Conservation (phyloP, 2,888 invertebrate species). For the Quadriops clusia region DNA sequence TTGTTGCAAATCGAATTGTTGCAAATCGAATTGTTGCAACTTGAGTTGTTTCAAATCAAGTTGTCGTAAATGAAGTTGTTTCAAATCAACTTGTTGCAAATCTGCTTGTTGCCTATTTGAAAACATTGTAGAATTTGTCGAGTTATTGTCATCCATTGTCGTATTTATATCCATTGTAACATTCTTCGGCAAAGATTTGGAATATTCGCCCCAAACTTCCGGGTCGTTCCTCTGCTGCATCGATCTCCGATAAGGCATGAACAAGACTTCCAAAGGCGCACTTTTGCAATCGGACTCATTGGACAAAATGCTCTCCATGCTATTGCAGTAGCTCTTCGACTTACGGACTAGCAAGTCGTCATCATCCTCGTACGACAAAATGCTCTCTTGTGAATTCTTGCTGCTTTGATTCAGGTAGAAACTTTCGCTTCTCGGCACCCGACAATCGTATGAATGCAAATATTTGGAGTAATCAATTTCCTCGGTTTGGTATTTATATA, state of each 20-base stretch:
- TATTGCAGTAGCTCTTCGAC: conserved; percentile 58
- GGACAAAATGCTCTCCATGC: conserved; percentile 68
- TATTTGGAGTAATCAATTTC: conserved; percentile 18
- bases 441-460: conserved; percentile 29
- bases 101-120: too few relatives aligned
- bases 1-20: too few relatives aligned
- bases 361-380: conserved; percentile 53
- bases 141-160: too few relatives aligned
- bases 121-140: too few relatives aligned
- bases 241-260: conserved; percentile 32
- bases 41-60: too few relatives aligned
- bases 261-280: conserved; percentile 62
- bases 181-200: conserved; percentile 26
- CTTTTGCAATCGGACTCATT: conserved; percentile 71
- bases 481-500: conserved; percentile 38
- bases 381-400: conserved; percentile 62
- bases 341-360: conserved; percentile 30
- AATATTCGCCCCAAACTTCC: conserved; percentile 20
- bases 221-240: neutral
- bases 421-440: conserved; percentile 56
- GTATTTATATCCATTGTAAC: too few relatives aligned
- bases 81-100: too few relatives aligned
- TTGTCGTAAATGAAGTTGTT: too few relatives aligned
- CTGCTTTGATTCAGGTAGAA: conserved; percentile 65
- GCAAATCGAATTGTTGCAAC: too few relatives aligned